These are phyloP conservation scores for Lordiphosa mommai DNA, from an alignment of 1,140 invertebrate genomes.

Conservation along the genomic window DNA sequence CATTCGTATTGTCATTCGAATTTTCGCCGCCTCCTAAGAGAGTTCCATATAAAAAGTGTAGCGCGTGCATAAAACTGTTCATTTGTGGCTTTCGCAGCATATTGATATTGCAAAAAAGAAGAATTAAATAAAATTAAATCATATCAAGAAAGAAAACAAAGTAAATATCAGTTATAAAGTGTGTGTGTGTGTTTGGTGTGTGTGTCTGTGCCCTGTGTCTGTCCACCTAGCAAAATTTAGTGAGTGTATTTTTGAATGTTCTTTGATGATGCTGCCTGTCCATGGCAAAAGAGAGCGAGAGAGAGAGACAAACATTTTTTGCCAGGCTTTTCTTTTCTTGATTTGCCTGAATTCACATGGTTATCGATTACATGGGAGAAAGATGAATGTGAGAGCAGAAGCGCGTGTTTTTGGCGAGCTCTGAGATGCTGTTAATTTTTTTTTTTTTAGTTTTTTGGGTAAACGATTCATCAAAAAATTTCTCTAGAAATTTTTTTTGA, in stretches of 20 bases:
- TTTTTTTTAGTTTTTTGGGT: constrained; percentile 9
- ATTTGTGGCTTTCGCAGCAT: constrained; percentile 11
- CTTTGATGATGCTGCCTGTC: constrained; percentile 30
- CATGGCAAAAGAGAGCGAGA: constrained; percentile 4
- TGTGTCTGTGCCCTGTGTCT: constrained; percentile 5
- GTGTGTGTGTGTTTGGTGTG: not conserved
- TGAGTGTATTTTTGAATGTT: constrained; percentile 13
- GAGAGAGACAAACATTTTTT: constrained; percentile 9
- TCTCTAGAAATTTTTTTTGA: constrained; percentile 73
- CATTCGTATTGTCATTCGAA: too few relatives aligned
- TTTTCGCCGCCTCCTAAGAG: too few relatives aligned
- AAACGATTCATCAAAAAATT: constrained; percentile 37
- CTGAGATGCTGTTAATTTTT: constrained; percentile 15
- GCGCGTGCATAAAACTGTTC: constrained; percentile 6
- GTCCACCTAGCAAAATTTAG: not conserved
- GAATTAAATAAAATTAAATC: not conserved
- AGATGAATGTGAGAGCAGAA: constrained; percentile 40
- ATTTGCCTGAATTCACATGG: constrained; percentile 29
- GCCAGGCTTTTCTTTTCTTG: constrained; percentile 17
- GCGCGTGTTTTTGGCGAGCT: constrained; percentile 45
- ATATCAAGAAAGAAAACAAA: constrained; percentile 2
- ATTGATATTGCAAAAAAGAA: constrained; percentile 9
- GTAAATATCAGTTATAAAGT: constrained; percentile 3
- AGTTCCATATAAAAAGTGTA: constrained; percentile 15
- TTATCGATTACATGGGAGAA: constrained; percentile 63